These are phyloP conservation scores for Thalassophryne amazonica DNA, from an alignment of 2,797 vertebrate species.

Conservation along the genomic window DNA sequence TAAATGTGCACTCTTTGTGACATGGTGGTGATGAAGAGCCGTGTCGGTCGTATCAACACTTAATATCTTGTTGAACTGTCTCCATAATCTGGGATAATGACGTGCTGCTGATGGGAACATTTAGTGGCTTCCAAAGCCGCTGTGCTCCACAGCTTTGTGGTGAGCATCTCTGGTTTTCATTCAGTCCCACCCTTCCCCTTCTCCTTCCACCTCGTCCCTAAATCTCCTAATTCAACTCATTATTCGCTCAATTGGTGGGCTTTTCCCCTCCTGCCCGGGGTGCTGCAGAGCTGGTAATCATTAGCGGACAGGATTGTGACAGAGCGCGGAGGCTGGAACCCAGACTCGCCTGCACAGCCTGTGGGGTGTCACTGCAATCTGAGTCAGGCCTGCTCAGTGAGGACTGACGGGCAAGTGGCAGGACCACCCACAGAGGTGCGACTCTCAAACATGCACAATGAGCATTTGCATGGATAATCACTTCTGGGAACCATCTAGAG, in stretches of 20 bases:
- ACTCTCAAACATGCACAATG: constrained; percentile 44
- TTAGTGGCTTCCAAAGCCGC: no score
- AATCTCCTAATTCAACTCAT: constrained; percentile 85
- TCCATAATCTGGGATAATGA: no score
- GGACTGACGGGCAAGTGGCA: constrained; percentile 32
- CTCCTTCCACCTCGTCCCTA: constrained; percentile 65
- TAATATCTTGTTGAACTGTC: no score
- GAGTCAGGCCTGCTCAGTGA: constrained; percentile 54
- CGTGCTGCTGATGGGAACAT: no score
- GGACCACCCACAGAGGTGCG: constrained; percentile 77
- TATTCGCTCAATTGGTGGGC: constrained; percentile 84
- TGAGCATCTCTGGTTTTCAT: constrained; percentile 82
- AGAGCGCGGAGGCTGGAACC: constrained; percentile 30
- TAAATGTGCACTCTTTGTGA: no score
- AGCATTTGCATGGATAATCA: constrained; percentile 38
- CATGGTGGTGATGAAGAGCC: no score
- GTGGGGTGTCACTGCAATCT: constrained; percentile 63
- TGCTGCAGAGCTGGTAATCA: constrained; percentile 79
- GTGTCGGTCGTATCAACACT: no score
- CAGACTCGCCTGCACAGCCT: constrained; percentile 24
- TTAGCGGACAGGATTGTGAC: constrained; percentile 69
- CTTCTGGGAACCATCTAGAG: constrained; percentile 47
- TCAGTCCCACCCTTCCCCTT: constrained; percentile 56
- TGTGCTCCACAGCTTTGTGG: constrained; percentile 55
- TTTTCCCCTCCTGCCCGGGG: constrained; percentile 73